Conservation (phyloP, 2,888 invertebrate species). For the Trachelus stipa region DNA sequence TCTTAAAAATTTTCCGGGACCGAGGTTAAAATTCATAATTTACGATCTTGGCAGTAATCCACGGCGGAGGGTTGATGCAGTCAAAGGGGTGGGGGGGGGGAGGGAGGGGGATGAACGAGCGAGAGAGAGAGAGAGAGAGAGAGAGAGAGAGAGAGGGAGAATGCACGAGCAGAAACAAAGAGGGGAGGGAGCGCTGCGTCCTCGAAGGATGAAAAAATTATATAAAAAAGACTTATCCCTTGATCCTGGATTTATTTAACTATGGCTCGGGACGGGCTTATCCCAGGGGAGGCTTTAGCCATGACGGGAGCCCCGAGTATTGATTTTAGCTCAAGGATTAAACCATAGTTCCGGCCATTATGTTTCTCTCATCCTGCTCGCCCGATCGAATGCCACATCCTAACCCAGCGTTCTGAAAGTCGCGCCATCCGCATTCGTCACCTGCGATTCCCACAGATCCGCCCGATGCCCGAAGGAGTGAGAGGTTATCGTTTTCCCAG, state of each 20-base stretch:
- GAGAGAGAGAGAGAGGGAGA: background rate
- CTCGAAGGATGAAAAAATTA: constrained; percentile 42
- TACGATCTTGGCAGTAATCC: constrained; percentile 60
- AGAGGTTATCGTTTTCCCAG: too few species aligned
- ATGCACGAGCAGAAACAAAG: background rate
- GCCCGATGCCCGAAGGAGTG: too few species aligned
- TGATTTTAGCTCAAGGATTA: constrained; percentile 66
- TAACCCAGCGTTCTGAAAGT: too few species aligned
- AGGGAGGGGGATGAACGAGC: background rate
- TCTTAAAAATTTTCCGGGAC: constrained; percentile 51
- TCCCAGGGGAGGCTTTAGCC: constrained; percentile 64
- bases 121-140: background rate
- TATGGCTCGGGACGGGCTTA: constrained; percentile 63
- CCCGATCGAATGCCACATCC: too few species aligned
- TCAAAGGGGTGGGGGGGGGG: background rate
- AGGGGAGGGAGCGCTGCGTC: constrained; percentile 5
- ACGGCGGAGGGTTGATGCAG: constrained; percentile 20
- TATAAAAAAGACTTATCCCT: constrained; percentile 64
- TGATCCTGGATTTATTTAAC: constrained; percentile 67
- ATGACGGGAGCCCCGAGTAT: constrained; percentile 52
- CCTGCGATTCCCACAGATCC: too few species aligned
- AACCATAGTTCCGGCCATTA: constrained; percentile 50
- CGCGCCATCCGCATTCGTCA: too few species aligned
- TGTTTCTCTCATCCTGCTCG: background rate
- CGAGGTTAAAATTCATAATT: constrained; percentile 61